phyloP scores from a whole-genome alignment of 2,797 vertebrate genomes.

The Apogon talboti region DNA sequence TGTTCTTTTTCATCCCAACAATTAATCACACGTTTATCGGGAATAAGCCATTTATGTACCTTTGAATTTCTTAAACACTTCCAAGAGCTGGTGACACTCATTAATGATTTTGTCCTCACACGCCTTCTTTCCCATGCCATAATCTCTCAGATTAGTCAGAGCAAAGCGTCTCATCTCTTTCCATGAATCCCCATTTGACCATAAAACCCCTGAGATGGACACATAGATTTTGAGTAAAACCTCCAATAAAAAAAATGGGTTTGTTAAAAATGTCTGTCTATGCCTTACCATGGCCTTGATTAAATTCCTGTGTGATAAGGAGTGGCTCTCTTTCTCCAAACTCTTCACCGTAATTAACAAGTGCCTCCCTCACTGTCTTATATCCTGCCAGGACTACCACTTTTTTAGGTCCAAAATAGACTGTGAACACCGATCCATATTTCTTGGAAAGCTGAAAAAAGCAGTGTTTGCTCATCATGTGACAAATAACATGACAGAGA shows the following conservation, averaged over 20 bases:
- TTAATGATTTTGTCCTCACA: slow-evolving; percentile 70
- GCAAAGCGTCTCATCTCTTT: slow-evolving; percentile 72
- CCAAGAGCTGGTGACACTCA: slow-evolving; percentile 57
- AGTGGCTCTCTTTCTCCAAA: slow-evolving; percentile 49
- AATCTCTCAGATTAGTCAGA: slow-evolving; percentile 58
- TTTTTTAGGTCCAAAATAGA: slow-evolving; percentile 48
- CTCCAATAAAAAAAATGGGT: no score
- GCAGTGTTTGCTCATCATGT: no score
- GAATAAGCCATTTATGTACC: slow-evolving; percentile 51
- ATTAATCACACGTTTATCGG: no score
- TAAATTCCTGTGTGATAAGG: neutral
- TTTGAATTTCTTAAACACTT: slow-evolving; percentile 50
- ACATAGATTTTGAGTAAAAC: no score
- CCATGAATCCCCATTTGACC: slow-evolving; percentile 66
- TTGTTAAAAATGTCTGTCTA: no score
- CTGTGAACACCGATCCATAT: slow-evolving; percentile 57
- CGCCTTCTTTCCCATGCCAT: slow-evolving; percentile 71
- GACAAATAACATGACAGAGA: neutral
- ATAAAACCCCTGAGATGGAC: no score
- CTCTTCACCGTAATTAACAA: slow-evolving; percentile 33
- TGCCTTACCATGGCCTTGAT: neutral
- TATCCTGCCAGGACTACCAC: slow-evolving; percentile 64
- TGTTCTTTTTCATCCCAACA: no score
- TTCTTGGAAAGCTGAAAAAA: slow-evolving; percentile 40
- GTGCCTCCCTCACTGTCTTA: slow-evolving; percentile 62